Evolutionary conservation across 2,888 invertebrate species (phyloP), one percentile per base, ranked within the genome.

Genomic region (Parnassius mnemosyne): DNA sequence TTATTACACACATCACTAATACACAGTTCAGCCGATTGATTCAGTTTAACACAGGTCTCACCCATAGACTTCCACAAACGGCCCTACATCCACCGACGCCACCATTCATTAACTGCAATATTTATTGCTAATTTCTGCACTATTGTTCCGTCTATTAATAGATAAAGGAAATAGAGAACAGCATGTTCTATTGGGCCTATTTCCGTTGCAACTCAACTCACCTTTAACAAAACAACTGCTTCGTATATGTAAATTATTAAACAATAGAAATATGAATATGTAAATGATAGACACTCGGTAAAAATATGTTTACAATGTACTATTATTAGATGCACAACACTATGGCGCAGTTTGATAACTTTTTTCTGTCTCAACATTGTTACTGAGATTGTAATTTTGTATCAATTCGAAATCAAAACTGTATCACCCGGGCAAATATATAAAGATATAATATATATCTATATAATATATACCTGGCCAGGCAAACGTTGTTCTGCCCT

Each of bases 251-350:
- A 42, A 53, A 58, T 63, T 54, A 57, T 57, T 54, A 58, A 63
- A 63, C 62, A 63, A 63, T 58, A 54, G 54, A 47, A 41, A 54
- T 46, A 63, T 63, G 62, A 58, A 63, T 63, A 63, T 58, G 53
- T 44, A 63, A 51, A 49, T 16, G 13, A 46, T 57, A 49, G 57
- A 63, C 57, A 52, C 57, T 25, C 49, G 47, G 11, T 43, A 43
- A 43, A 43, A 43, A 43, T 54, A 25, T 56, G 51, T 13, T 56
- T 52, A 58, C 53, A 51, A 61, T n/a, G 34, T 20, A 53, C 60
- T 49, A 47, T n/a, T n/a, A n/a, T 20, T 9, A 41, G 47, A 56
- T 12, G 46, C 10, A 20, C 42, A 53, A 44, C 57, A 13, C 51
- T 25, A 9, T 25, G 60, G 55, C 60, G 60, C 51, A 55, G 44